These are phyloP conservation scores for Papilio helenus DNA, from an alignment of 1,140 invertebrate genomes.

Conservation along the genomic window DNA sequence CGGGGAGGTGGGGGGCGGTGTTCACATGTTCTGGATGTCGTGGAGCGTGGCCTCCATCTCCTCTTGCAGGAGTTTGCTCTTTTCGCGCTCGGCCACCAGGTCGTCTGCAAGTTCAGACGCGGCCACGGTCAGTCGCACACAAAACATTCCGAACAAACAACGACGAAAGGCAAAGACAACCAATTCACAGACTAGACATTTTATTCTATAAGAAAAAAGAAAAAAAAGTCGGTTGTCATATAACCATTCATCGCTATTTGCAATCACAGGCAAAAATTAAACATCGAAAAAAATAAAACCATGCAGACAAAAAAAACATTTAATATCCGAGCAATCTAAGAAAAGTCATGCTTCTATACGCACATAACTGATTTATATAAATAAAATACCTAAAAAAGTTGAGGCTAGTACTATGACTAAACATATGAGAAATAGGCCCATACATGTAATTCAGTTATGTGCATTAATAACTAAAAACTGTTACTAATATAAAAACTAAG, in stretches of 20 bases:
- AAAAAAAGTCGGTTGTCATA: background rate
- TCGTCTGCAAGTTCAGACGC: slow-evolving; percentile 92
- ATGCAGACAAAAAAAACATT: slow-evolving; percentile 70
- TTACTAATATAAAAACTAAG: slow-evolving; percentile 74
- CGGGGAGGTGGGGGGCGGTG: slow-evolving; percentile 62
- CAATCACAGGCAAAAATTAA: slow-evolving; percentile 61
- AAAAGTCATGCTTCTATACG: slow-evolving; percentile 70
- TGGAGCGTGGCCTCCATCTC: slow-evolving; percentile 99
- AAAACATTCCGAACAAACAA: slow-evolving; percentile 41
- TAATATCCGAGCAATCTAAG: slow-evolving; percentile 71
- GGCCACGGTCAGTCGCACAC: slow-evolving; percentile 74
- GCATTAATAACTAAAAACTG: slow-evolving; percentile 66
- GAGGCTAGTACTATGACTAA: background rate
- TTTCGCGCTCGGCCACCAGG: slow-evolving; percentile 96
- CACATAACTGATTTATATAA: slow-evolving; percentile 43
- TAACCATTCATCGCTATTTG: background rate
- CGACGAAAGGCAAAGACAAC: background rate
- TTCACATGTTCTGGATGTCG: slow-evolving; percentile 99
- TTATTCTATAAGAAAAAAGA: background rate
- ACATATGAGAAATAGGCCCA: background rate
- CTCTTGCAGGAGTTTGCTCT: slow-evolving; percentile 97
- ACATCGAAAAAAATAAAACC: slow-evolving; percentile 73
- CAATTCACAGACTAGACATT: background rate
- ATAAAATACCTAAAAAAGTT: slow-evolving; percentile 10
- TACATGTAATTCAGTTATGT: slow-evolving; percentile 7